These are phyloP conservation scores for Agrotis clavis DNA, from an alignment of 2,888 invertebrate genomes.

Conservation along the genomic window DNA sequence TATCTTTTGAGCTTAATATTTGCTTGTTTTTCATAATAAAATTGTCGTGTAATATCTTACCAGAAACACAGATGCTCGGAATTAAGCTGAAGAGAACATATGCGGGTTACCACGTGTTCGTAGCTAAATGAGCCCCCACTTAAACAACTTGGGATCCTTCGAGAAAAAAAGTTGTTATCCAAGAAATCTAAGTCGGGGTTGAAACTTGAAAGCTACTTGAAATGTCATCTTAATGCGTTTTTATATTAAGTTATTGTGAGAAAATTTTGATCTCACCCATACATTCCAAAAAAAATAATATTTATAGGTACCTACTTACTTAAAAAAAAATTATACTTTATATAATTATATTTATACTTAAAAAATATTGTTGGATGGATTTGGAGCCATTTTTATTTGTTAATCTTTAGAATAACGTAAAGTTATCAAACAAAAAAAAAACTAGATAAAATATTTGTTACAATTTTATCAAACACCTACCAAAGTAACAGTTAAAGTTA, in stretches of 20 bases:
- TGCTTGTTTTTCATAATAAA: conserved; percentile 48
- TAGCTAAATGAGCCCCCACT: conserved; percentile 71
- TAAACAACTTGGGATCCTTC: conserved; percentile 62
- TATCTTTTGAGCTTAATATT: conserved; percentile 50
- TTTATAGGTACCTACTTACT: no score
- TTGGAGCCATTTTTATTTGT: no score
- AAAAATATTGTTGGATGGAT: not conserved
- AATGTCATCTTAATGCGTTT: conserved; percentile 22
- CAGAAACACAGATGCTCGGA: conserved; percentile 79
- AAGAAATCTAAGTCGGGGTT: conserved; percentile 45
- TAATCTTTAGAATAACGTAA: no score
- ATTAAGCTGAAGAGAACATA: conserved; percentile 76
- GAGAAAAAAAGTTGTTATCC: conserved; percentile 69
- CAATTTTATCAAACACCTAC: not conserved
- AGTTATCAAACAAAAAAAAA: no score
- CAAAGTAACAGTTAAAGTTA: conserved; percentile 21
- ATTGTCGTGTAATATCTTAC: conserved; percentile 59
- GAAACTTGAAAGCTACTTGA: conserved; percentile 45
- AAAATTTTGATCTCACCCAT: not conserved
- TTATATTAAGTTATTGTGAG: not conserved
- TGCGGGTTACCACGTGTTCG: conserved; percentile 87
- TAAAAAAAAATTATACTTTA: no score
- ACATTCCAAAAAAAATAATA: no score
- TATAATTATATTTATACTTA: no score
- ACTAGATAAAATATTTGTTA: no score